Conservation (phyloP, 2,797 vertebrate species). For the Channa striata region DNA sequence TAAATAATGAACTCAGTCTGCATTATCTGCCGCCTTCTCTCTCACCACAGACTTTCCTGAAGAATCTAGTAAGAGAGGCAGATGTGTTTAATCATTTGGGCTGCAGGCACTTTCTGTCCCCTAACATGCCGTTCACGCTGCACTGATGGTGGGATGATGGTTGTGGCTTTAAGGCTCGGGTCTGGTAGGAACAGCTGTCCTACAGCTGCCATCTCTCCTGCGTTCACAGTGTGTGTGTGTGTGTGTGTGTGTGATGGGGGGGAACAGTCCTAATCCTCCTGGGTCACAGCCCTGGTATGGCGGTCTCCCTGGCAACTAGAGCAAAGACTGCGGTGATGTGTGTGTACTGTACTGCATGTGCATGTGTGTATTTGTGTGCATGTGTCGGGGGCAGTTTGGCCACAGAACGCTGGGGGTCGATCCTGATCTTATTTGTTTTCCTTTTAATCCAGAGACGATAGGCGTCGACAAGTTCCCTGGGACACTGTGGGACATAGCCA, state of each 20-base stretch:
- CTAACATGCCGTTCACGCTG: constrained; percentile 55
- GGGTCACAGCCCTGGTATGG: constrained; percentile 96
- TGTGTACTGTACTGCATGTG: constrained; percentile 54
- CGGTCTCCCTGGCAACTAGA: constrained; percentile 94
- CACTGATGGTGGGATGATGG: constrained; percentile 62
- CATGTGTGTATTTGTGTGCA: constrained; percentile 17
- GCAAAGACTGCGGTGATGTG: constrained; percentile 82
- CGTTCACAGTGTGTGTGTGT: constrained; percentile 49
- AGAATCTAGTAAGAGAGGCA: constrained; percentile 44
- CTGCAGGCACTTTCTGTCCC: constrained; percentile 68
- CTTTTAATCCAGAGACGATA: constrained; percentile 21
- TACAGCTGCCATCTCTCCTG: constrained; percentile 93
- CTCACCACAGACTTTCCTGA: constrained; percentile 32
- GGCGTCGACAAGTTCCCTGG: constrained; percentile 20
- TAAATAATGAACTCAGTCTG: not conserved
- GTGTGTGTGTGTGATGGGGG: constrained; percentile 59
- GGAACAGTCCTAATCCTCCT: constrained; percentile 88
- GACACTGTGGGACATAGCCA: constrained; percentile 3
- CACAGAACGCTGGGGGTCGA: constrained; percentile 70
- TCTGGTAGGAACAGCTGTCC: constrained; percentile 90
- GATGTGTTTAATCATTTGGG: constrained; percentile 63
- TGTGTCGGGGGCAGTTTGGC: constrained; percentile 78
- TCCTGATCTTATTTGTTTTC: constrained; percentile 52
- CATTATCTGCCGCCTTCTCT: constrained; percentile 17
- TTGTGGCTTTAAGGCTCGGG: constrained; percentile 69